phyloP scores from a whole-genome alignment of 2,888 invertebrate genomes.

The Calliopum simillimum region DNA sequence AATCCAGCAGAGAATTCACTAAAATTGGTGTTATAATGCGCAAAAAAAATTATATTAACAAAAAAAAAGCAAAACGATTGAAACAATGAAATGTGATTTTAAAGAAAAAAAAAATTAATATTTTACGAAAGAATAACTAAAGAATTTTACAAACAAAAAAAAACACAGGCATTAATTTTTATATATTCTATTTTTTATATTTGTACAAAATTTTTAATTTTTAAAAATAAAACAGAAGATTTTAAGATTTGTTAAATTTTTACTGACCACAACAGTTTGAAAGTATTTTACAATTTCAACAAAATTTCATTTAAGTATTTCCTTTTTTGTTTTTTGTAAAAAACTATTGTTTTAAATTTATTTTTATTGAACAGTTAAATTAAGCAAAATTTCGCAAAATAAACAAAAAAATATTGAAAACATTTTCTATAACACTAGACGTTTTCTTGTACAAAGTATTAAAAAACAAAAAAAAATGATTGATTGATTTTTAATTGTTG shows the following conservation, averaged over 20 bases:
- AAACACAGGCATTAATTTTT: constrained; percentile 22
- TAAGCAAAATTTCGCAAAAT: background rate
- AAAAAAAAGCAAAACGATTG: constrained; percentile 39
- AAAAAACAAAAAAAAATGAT: constrained; percentile 43
- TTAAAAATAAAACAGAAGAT: no score
- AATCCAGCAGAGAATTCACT: constrained; percentile 49
- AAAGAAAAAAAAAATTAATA: constrained; percentile 54
- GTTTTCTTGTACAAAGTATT: constrained; percentile 61
- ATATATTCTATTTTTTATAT: background rate
- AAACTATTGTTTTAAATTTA: constrained; percentile 34
- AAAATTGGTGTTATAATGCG: no score
- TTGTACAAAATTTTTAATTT: constrained; percentile 1
- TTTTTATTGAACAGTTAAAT: constrained; percentile 25
- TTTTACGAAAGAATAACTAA: constrained; percentile 28
- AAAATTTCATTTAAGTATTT: constrained; percentile 5
- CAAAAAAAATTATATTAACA: constrained; percentile 34
- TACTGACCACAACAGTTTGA: background rate
- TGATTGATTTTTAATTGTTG: constrained; percentile 61
- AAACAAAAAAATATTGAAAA: background rate
- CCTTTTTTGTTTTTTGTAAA: constrained; percentile 33
- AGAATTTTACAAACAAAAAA: constrained; percentile 31
- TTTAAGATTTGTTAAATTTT: no score
- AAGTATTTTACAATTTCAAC: constrained; percentile 11
- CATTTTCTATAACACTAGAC: constrained; percentile 2
- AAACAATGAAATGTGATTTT: constrained; percentile 65